Base-by-base conservation (phyloP, 2,888 invertebrate species). In the Microchrysa polita region DNA sequence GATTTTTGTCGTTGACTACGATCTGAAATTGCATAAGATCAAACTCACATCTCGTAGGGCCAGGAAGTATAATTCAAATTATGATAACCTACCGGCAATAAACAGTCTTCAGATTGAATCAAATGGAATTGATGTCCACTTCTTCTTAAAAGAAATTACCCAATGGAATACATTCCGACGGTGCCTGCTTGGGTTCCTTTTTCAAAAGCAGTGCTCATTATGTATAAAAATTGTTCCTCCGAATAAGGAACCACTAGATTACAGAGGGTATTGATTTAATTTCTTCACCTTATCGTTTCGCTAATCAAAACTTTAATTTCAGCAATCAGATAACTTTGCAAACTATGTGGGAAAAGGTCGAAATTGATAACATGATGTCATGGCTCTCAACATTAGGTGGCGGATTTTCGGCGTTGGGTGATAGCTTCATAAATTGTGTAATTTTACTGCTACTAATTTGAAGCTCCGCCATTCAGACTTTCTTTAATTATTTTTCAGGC, bases 311-410 rank as follows among this genome's bases (percentile, higher is more conserved):
- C n/a, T 34, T 34, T 34, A 34, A 40, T 82, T 82, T 55, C 67
- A 89, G 89, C 88, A 88, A 88, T 79, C 80, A 86, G 52, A 86
- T 85, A 79, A 80, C 89, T 48, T 82, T 82, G 16, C 77, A 80
- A 60, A 83, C 89, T 79, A 82, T 87, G 4, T 81, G 90, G 87
- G 91, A 91, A 77, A 88, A 88, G 78, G 87, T 91, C 76, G 94
- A 95, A 84, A 86, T 94, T 78, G 95, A 95, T 78, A 89, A 93
- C 85, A 89, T 94, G 34, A 90, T 97, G 88, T 96, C 96, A 18
- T 97, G 97, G 96, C 85, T 98, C 23, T 98, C 97, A 20, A 98
- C 98, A 0, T 87, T 98, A 16, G 98, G 98, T 1, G 98, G 98
- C 61, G 98, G 96, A 1, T 98, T 94, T 84, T 98, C 98, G 1